Evolutionary conservation across 2,797 vertebrate genomes (phyloP), one percentile per base, ranked within the genome.

Genomic region (Aselliscus stoliczkanus): DNA sequence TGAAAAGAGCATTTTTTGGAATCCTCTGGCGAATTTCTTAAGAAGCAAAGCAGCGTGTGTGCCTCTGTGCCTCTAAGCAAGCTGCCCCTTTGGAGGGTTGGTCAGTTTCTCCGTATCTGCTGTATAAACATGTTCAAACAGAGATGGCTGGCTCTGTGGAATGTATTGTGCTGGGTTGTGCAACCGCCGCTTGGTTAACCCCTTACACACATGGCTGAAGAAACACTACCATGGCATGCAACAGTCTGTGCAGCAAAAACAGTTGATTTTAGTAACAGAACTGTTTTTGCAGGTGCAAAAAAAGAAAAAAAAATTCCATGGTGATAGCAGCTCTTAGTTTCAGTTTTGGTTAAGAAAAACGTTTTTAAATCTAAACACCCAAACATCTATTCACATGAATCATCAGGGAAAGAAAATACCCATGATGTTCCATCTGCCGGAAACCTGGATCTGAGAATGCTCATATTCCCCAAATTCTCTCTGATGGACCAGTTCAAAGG

Each of bases 261-360:
- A 70, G 58, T 7, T 2, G n/a, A 42, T 75, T 84, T 93, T 84
- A 75, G 21, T 50, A 79, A 86, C n/a, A 56, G 42, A 86, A 62
- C 73, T 82, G 58, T 94, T 93, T 96, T 82, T 95, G 81, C 85
- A 23, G 94, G 90, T 95, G 95, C 93, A 85, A 7, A 0, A 82
- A 96, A 95, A 94, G 29, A 75, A 85, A 7, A 0, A 82, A 96
- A 95, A 94, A 29, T 77, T 96, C 87, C 73, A 90, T 37, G 47
- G 21, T 18, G 44, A 60, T 50, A 47, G 56, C 67, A 69, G 96
- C 80, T 93, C 69, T 86, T 76, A 87, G 96, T 98, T 98, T 98
- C 97, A 93, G 94, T 96, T 98, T 97, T 95, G 70, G 0, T 96
- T 97, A 75, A 96, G 86, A 93, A 76, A 52, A 83, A 50, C 10